Conservation (phyloP, 2,888 invertebrate genomes). For the Argyresthia goedartella region DNA sequence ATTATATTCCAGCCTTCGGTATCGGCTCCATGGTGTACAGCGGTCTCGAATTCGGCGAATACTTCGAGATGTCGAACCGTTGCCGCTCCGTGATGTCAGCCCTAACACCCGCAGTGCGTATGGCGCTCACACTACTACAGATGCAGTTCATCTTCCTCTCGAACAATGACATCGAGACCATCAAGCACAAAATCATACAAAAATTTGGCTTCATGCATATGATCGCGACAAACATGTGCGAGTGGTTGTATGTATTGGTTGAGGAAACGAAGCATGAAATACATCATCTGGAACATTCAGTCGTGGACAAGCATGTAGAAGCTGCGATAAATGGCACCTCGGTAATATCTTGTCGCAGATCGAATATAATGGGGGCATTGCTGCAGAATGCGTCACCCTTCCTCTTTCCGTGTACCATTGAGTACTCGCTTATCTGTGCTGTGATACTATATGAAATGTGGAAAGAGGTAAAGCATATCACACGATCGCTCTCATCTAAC, state of each 20-base stretch:
- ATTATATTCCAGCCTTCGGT: constrained; percentile 50
- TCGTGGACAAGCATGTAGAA: constrained; percentile 20
- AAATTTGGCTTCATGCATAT: constrained; percentile 95
- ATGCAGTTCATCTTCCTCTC: constrained; percentile 96
- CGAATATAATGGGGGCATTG: constrained; percentile 79
- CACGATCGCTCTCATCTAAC: constrained; percentile 17
- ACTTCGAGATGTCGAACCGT: constrained; percentile 77
- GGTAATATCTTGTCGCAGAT: constrained; percentile 61
- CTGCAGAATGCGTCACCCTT: constrained; percentile 82
- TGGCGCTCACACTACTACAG: constrained; percentile 88
- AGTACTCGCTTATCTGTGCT: constrained; percentile 92
- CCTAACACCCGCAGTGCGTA: constrained; percentile 85
- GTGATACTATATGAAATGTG: constrained; percentile 92
- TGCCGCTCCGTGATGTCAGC: constrained; percentile 77
- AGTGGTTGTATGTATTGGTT: constrained; percentile 90
- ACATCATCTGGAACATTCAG: constrained; percentile 73
- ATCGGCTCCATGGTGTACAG: constrained; percentile 81
- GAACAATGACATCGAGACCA: constrained; percentile 77
- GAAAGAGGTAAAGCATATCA: constrained; percentile 76
- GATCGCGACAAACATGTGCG: constrained; percentile 93
- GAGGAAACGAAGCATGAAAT: constrained; percentile 92
- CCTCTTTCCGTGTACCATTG: constrained; percentile 90
- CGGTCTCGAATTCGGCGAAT: constrained; percentile 79
- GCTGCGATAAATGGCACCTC: constrained; percentile 22
- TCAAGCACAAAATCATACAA: constrained; percentile 78